These are phyloP conservation scores for Xiphophorus birchmanni DNA, from an alignment of 2,797 vertebrate genomes.

Conservation along the genomic window DNA sequence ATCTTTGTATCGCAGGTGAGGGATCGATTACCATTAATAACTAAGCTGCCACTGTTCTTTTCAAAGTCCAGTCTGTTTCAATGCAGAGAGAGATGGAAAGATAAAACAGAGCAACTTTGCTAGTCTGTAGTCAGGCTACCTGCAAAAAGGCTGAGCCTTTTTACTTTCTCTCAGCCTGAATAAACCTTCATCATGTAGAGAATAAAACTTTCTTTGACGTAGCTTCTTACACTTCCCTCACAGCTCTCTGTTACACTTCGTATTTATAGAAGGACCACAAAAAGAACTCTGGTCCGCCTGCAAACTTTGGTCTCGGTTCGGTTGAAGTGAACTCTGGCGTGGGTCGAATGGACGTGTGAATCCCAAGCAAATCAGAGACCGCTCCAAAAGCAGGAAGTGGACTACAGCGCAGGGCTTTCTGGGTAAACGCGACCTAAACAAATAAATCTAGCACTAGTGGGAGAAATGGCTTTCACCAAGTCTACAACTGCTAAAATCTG, in stretches of 20 bases:
- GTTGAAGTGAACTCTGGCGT: too few species aligned
- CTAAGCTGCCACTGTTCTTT: not conserved
- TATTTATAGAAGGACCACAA: not conserved
- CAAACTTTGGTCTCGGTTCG: too few species aligned
- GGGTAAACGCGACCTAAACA: too few species aligned
- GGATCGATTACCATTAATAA: not conserved
- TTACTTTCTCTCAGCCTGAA: not conserved
- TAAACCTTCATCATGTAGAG: not conserved
- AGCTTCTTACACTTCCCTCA: not conserved
- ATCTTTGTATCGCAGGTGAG: not conserved
- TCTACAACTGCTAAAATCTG: too few species aligned
- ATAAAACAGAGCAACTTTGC: not conserved
- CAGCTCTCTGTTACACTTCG: not conserved
- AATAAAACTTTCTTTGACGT: not conserved
- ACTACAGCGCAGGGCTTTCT: too few species aligned
- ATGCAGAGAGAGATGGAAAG: not conserved
- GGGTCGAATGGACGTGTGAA: too few species aligned
- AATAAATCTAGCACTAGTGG: too few species aligned
- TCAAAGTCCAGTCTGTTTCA: not conserved
- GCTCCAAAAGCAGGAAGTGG: too few species aligned
- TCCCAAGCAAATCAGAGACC: too few species aligned
- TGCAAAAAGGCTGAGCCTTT: not conserved
- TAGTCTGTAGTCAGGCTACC: not conserved
- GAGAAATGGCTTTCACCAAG: too few species aligned
- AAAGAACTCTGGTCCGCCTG: too few species aligned